Percentiles rank a stretch among this genome's conserved stretches.
These are phyloP conservation scores for Brachionus koreanus DNA, from an alignment of 1,140 invertebrate species.

Conservation along the genomic window DNA sequence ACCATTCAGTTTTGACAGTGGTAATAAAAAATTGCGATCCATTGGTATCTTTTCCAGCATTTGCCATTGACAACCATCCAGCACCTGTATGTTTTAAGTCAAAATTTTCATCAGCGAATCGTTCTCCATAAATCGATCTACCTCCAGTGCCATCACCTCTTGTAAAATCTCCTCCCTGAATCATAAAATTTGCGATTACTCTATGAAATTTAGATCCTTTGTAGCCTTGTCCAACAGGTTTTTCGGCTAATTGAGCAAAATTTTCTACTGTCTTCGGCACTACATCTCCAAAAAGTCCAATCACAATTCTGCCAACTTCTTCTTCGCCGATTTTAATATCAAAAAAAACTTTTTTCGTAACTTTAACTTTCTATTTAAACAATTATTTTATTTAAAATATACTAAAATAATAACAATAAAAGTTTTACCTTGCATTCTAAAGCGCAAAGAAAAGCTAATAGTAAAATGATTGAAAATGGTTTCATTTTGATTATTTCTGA, in stretches of 20 bases:
- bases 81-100: conserved; percentile 81
- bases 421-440: conserved; percentile 1
- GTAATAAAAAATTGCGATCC: conserved; percentile 59
- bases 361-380: conserved; percentile 32
- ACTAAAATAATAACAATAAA: background rate
- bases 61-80: conserved; percentile 83
- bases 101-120: conserved; percentile 93
- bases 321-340: conserved; percentile 77
- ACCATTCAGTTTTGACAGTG: conserved; percentile 73
- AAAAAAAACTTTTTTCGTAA: conserved; percentile 71
- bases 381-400: background rate
- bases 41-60: conserved; percentile 54
- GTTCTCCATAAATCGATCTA: conserved; percentile 78
- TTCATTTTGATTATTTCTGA: background rate
- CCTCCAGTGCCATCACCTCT: conserved; percentile 54
- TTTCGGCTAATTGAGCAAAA: conserved; percentile 62
- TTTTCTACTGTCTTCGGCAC: conserved; percentile 97
- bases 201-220: conserved; percentile 54
- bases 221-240: conserved; percentile 47
- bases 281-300: conserved; percentile 92
- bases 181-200: conserved; percentile 56
- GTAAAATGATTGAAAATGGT: background rate
- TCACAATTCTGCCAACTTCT: conserved; percentile 80
- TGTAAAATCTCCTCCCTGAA: conserved; percentile 57
- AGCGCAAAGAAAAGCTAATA: background rate